Base-by-base conservation (phyloP, 2,113 vertebrate species). In the Alethe castanea region DNA sequence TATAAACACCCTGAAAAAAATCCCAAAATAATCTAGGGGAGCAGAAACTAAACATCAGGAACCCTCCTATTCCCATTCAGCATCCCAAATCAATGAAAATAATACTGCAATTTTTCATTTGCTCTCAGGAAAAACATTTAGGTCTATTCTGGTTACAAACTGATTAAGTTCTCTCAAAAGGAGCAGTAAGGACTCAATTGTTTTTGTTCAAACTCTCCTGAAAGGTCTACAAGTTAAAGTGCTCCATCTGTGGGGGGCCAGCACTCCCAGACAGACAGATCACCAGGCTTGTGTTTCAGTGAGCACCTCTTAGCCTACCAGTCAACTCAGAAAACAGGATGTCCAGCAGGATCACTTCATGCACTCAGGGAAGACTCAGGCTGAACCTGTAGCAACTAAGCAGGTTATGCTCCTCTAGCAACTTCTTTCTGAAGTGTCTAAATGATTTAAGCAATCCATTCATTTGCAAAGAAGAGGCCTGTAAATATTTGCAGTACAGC, bases 201-300 rank as follows among this genome's bases (percentile, higher is more conserved):
- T 3, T 79, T 77, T 56, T 79, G 29, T 36, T 73, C 23, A 57
- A 64, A 67, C 12, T 56, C 14, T 67, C 35, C 59, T 73, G 40
- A 45, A 81, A 88, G 5, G 10, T 18, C 38, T 90, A 5, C 24
- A 76, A 45, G 19, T 22, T 78, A 8, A 60, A 62, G 31, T 1
- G 1, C 13, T 53, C 26, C 12, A 44, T 14, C 8, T 33, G 16
- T 1, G 15, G 6, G 12, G 8, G 25, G 2, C 0, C 7, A 83
- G 40, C 78, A 23, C 20, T 47, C 36, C 9, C 7, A 11, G 23
- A 44, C 8, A 66, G 16, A 40, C 26, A 81, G 28, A 83, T 25
- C 24, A 70, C 11, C 17, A 91, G 53, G 13, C 7, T 17, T 38
- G 35, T 19, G 19, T 17, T 54, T 19, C 15, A 48, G 48, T 11